These are phyloP conservation scores for Columbina picui DNA, from an alignment of 2,113 vertebrate species.

Conservation along the genomic window DNA sequence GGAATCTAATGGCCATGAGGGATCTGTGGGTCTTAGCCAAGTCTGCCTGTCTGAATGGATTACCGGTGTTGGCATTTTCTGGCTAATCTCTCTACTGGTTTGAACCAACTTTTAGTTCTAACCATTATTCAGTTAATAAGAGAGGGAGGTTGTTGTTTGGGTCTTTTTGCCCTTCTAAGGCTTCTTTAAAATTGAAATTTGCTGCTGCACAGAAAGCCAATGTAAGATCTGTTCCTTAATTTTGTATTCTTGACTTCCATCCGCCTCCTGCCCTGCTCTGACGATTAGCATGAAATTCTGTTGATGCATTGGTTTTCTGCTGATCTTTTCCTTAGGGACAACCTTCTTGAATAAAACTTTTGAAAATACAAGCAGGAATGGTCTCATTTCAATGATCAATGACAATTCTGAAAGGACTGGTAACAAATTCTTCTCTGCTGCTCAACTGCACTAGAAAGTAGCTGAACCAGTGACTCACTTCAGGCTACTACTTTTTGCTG, in stretches of 20 bases:
- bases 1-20: neutral
- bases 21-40: neutral
- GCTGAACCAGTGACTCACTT: constrained; percentile 6
- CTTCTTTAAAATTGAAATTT: neutral
- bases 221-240: neutral
- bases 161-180: neutral
- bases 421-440: neutral
- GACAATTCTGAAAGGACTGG: neutral
- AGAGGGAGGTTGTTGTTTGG: neutral
- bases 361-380: neutral
- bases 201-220: neutral
- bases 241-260: neutral
- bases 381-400: neutral
- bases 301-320: neutral
- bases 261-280: neutral
- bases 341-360: neutral
- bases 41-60: neutral
- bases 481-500: constrained; percentile 5
- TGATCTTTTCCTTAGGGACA: neutral
- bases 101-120: neutral
- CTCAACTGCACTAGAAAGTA: neutral
- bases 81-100: neutral
- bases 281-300: neutral
- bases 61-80: neutral
- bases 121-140: neutral